Base-by-base conservation (phyloP, 2,797 vertebrate species). In the Cephalopachus bancanus region DNA sequence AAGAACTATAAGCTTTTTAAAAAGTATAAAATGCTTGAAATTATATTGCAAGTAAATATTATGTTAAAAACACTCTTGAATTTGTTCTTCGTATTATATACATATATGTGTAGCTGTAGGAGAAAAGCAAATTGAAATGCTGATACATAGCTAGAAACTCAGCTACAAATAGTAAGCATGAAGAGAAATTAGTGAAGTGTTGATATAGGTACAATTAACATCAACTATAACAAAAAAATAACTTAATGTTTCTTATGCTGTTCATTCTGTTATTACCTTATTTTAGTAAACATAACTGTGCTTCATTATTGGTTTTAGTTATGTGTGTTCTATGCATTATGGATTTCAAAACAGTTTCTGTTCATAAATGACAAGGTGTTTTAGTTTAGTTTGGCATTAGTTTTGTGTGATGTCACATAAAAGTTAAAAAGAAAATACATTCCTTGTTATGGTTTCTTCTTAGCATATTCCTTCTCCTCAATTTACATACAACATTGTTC, bases 381-480 rank as follows among this genome's bases (percentile, higher is more conserved):
- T 96, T 94, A 86, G n/a, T 97, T 97, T 95, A 64, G 76, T 96
- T 97, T 95, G 95, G 85, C 64, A 26, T 97, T 98, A 96, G 91
- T 97, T 98, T 93, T 94, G 95, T 97, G 28, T 83, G 80, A 94
- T 3, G 3, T 89, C 89, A 97, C 95, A 75, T 81, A 91, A 93
- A 97, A 97, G 72, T 84, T 93, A 88, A 96, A 98, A 97, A 94
- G 86, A 84, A 86, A 79, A 85, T 1, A 44, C 19, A 80, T 97
- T 97, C 94, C 97, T 93, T 95, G 71, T 96, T 91, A 11, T 96
- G 80, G 89, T 64, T 94, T 57, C 17, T 84, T 81, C 98, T 96
- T 96, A 81, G 93, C 96, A 79, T 97, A 97, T 78, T 95, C 96
- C 74, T 94, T 97, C 91, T 97, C 98, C 96, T 97, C 69, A 96